A percentile compares a stretch with the other conserved stretches of the same genome.
Evolutionary conservation across 2,888 invertebrate species (phyloP).

Genomic region (Bembecia ichneumoniformis): DNA sequence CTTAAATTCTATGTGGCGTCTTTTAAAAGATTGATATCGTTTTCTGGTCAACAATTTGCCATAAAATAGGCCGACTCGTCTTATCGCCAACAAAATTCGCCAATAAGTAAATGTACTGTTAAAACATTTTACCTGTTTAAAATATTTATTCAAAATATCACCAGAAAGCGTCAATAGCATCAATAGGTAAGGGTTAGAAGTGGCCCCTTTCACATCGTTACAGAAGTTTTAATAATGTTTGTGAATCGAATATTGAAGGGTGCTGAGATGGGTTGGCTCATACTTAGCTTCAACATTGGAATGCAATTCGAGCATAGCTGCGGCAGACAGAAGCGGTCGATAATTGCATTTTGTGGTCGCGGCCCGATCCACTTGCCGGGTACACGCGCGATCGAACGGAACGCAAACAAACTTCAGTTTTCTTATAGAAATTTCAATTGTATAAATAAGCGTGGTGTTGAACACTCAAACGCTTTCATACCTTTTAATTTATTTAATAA

Average conservation of each 20-base stretch:
- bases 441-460: slow-evolving; percentile 34
- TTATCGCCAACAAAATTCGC: too few relatives aligned
- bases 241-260: slow-evolving; percentile 1
- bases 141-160: too few relatives aligned
- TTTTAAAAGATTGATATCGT: too few relatives aligned
- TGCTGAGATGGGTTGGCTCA: slow-evolving; percentile 25
- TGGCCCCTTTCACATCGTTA: neutral
- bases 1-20: too few relatives aligned
- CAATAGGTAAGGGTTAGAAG: too few relatives aligned
- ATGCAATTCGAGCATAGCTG: slow-evolving; percentile 61
- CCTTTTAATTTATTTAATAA: slow-evolving; percentile 1
- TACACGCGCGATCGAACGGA: slow-evolving; percentile 56
- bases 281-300: slow-evolving; percentile 44
- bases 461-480: slow-evolving; percentile 26
- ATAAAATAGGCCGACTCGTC: too few relatives aligned
- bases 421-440: slow-evolving; percentile 48
- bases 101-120: too few relatives aligned
- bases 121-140: too few relatives aligned
- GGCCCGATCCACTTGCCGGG: slow-evolving; percentile 43
- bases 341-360: slow-evolving; percentile 70
- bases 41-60: too few relatives aligned
- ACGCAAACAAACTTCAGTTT: slow-evolving; percentile 61
- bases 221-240: neutral
- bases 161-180: too few relatives aligned
- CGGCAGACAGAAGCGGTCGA: slow-evolving; percentile 53